Base-by-base conservation (phyloP, 30 jellyfish, hydroid and myxozoan genomes). In the Aurelia aurita region DNA sequence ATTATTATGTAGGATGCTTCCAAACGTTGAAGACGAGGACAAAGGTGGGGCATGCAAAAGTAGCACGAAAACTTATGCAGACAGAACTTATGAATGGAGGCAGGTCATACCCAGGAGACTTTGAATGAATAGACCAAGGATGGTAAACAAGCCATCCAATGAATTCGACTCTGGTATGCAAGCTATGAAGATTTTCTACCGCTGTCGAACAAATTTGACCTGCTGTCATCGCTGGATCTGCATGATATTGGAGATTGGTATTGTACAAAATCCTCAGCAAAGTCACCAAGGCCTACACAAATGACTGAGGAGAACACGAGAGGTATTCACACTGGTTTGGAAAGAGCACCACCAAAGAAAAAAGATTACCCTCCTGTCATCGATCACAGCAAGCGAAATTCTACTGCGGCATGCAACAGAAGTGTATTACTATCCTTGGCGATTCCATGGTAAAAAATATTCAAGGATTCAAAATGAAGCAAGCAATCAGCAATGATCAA, bases 1-100 rank as follows among this genome's bases (percentile, higher is more conserved):
- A n/a, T n/a, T n/a, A n/a, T n/a, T n/a, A n/a, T n/a, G n/a, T n/a
- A n/a, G n/a, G n/a, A n/a, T n/a, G n/a, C n/a, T 25, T 27, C 79
- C 15, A 68, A 68, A 58, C 70, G 20, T 58, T 32, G 70, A 58
- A 58, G 70, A 68, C 9, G 79, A 27, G 53, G 21, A 43, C 10
- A 68, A 68, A 31, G 79, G 12, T 25, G 53, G 60, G 19, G 59
- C 12, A 27, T 5, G 8, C 79, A 25, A 68, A 32, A 68, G 39
- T 10, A 68, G 18, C 39, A 32, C 79, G 21, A 32, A 31, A 68
- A 23, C 61, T 68, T 68, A n/a, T n/a, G n/a, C n/a, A n/a, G n/a
- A 28, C 76, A 63, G 6, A 63, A 20, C 12, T 32, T 14, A 63
- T 63, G 76, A 63, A 63, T 63, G 76, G 76, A 63, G 49, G 28